A percentile compares a stretch with the other conserved stretches of the same genome.
Evolutionary conservation across 2,113 vertebrate genomes (phyloP).

Genomic region (Saguinus midas): DNA sequence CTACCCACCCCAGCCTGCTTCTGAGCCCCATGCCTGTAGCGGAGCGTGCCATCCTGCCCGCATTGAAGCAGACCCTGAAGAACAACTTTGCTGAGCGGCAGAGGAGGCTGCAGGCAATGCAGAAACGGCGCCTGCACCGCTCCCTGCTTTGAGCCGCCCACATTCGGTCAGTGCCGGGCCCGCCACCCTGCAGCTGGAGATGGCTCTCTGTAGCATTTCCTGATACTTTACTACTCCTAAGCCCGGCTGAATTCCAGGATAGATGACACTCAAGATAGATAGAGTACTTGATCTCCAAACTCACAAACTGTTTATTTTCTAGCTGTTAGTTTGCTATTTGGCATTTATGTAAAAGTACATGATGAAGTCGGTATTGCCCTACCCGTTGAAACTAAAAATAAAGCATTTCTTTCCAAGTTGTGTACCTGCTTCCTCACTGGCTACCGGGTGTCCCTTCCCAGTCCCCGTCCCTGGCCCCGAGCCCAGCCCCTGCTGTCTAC

Average conservation of each 20-base stretch:
- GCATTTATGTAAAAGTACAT: not conserved
- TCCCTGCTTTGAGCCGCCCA: slow-evolving; percentile 52
- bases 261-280: not conserved
- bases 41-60: slow-evolving; percentile 82
- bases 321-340: slow-evolving; percentile 13
- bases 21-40: slow-evolving; percentile 62
- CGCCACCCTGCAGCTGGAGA: not conserved
- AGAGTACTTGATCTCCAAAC: not conserved
- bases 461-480: not conserved
- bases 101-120: slow-evolving; percentile 81
- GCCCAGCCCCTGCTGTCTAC: not conserved
- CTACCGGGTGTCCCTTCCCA: not conserved
- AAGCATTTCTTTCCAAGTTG: slow-evolving; percentile 31
- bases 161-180: not conserved
- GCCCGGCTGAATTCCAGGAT: not conserved
- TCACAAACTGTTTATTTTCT: slow-evolving; percentile 42
- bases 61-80: slow-evolving; percentile 84
- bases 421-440: not conserved
- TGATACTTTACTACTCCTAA: not conserved
- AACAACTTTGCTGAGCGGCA: slow-evolving; percentile 83
- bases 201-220: not conserved
- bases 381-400: slow-evolving; percentile 44
- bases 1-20: slow-evolving; percentile 29
- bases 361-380: not conserved
- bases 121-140: slow-evolving; percentile 82